Evolutionary conservation across 2,888 invertebrate genomes (phyloP), one percentile per base, ranked within the genome.

Genomic region (Camptogramma bilineatum): DNA sequence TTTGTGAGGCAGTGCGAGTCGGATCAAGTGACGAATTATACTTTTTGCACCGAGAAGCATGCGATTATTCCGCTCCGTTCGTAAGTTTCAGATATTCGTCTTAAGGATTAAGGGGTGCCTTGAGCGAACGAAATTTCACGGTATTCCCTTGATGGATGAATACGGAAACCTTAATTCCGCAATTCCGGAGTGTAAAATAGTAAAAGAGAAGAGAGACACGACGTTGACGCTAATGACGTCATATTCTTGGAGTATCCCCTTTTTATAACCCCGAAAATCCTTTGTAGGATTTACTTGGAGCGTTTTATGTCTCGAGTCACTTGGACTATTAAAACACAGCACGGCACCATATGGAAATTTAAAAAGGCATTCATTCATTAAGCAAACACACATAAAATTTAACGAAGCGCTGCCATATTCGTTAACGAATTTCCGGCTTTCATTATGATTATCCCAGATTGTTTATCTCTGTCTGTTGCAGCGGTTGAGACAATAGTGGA

Each of bases 21-120:
- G 89, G 91, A 90, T 91, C 90, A 88, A 86, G 90, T 85, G 87
- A 87, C 84, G 90, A 91, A 90, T 91, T 92, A 88, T 89, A 87
- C 85, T 83, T 85, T 88, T 91, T 88, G 73, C 81, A 78, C 80
- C 87, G 88, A 85, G 86, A 87, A 85, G 82, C 83, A 82, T 78
- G 83, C 88, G 89, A 87, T 90, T 90, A 88, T 88, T 86, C 84
- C 84, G 84, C 87, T 84, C 75, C 83, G 84, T 71, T 85, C 87
- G 83, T 88, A 88, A 89, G 87, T 90, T 90, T 87, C 85, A 87
- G 91, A 89, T 89, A 91, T 91, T 89, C 91, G 88, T 91, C 88
- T 90, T 89, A 78, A 81, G 90, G 91, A 90, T 91, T 91, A 91
- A 82, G 87, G 85, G 85, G 83, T 80, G 88, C 83, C 84, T 85